phyloP scores from a whole-genome alignment of 1,140 invertebrate genomes.

The Thaumetopoea pityocampa region DNA sequence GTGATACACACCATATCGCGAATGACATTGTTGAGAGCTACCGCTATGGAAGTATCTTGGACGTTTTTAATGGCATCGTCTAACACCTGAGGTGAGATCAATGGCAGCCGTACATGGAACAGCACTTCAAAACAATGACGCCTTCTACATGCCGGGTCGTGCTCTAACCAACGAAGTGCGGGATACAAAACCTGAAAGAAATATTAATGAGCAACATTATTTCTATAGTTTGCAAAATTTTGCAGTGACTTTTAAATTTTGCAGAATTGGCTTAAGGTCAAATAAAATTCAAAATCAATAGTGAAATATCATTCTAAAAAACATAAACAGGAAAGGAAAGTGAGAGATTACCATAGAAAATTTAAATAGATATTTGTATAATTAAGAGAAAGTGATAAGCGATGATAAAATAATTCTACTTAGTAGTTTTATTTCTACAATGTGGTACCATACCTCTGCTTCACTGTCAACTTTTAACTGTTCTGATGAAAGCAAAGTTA shows the following conservation, averaged over 20 bases:
- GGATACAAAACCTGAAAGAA: conserved; percentile 87
- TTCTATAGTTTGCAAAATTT: too few relatives aligned
- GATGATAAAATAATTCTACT: conserved; percentile 3
- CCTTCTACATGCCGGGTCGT: conserved; percentile 87
- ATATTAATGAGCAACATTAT: too few relatives aligned
- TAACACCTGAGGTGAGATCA: conserved; percentile 88
- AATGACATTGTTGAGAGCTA: conserved; percentile 87
- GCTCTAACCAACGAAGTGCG: conserved; percentile 92
- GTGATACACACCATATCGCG: conserved; percentile 82
- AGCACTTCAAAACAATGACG: conserved; percentile 93
- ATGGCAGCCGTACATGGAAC: conserved; percentile 87
- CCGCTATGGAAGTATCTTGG: conserved; percentile 87
- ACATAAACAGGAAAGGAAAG: background rate
- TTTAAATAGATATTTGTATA: too few relatives aligned
- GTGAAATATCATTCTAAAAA: background rate
- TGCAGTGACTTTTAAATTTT: too few relatives aligned
- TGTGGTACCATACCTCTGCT: conserved; percentile 81
- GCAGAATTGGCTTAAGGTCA: too few relatives aligned
- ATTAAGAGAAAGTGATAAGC: too few relatives aligned
- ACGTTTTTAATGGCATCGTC: conserved; percentile 89
- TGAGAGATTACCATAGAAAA: too few relatives aligned
- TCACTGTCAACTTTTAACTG: conserved; percentile 93
- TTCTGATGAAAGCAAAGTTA: conserved; percentile 90
- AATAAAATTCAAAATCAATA: too few relatives aligned
- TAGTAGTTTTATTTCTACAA: background rate